Evolutionary conservation across 2,888 invertebrate species (phyloP), one percentile per base, ranked within the genome.

Genomic region (Cephus pulcher): DNA sequence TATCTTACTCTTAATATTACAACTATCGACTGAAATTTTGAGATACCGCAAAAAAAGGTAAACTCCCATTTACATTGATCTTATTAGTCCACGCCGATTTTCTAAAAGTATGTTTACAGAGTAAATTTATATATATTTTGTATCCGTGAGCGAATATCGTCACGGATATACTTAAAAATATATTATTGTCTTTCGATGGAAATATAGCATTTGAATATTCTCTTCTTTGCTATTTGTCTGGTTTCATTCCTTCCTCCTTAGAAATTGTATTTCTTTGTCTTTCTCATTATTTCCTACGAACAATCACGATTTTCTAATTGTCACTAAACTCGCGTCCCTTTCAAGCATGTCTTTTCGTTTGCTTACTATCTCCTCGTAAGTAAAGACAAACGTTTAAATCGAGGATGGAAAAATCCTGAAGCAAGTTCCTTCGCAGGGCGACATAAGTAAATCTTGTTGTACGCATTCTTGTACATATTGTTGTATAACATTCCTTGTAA

Each of bases 111-210:
- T 23, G 56, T 23, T 56, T 56, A 56, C 56, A 23, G 9, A 23
- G 23, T 56, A 56, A 56, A 56, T 56, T 56, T 56, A 23, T 56
- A 56, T 23, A 15, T 71, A 71, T 34, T 32, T 32, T 71, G 30
- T 71, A 71, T 71, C 34, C 71, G 32, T 9, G 71, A 32, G 71
- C 32, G 71, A 71, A 33, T 71, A 32, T 12, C 71, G 32, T 23
- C 71, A 33, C 33, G 33, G 33, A 33, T 33, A 33, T 33, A 33
- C 90, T 91, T 91, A 91, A 89, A 90, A 89, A 90, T 91, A 91
- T 88, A 91, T 91, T 91, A 91, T 91, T 91, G 91, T 91, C 91
- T 89, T 91, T 91, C 88, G 87, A 90, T 89, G 88, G 88, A 90
- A 90, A 90, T 88, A 87, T 88, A 88, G 88, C 90, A 89, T 88